These are phyloP conservation scores for Argyrosomus japonicus DNA, from an alignment of 2,113 vertebrate species.

Conservation along the genomic window DNA sequence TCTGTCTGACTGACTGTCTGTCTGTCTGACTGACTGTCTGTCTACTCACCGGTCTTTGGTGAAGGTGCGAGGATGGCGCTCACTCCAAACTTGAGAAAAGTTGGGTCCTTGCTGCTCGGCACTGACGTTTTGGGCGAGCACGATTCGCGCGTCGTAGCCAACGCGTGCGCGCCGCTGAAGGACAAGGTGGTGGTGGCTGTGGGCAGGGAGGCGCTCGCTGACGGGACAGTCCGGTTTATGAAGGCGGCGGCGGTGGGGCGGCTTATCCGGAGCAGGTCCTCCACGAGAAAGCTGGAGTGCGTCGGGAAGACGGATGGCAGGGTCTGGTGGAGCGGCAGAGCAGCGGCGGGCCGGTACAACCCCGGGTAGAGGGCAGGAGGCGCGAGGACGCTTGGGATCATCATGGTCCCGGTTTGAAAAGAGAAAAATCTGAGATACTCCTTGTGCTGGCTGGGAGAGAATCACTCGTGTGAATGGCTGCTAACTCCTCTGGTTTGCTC, in stretches of 20 bases:
- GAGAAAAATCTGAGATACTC: conserved; percentile 62
- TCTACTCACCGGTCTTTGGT: conserved; percentile 89
- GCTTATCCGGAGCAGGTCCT: conserved; percentile 95
- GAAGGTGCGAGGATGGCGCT: conserved; percentile 94
- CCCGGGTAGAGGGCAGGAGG: conserved; percentile 92
- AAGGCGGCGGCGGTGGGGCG: conserved; percentile 83
- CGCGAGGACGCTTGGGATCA: conserved; percentile 95
- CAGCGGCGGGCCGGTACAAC: conserved; percentile 90
- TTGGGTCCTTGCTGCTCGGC: conserved; percentile 83
- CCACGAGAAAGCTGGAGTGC: conserved; percentile 94
- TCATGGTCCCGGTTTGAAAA: conserved; percentile 85
- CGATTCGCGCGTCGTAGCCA: conserved; percentile 79
- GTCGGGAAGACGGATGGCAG: conserved; percentile 87
- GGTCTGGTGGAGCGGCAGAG: conserved; percentile 89
- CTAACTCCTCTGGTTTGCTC: conserved; percentile 72
- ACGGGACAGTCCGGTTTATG: conserved; percentile 82
- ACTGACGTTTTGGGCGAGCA: conserved; percentile 84
- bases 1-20: neutral
- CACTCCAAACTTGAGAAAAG: conserved; percentile 96
- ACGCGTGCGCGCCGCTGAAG: conserved; percentile 75
- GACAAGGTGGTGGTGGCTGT: conserved; percentile 77
- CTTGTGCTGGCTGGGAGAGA: conserved; percentile 62
- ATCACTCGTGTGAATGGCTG: conserved; percentile 66
- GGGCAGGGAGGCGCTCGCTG: conserved; percentile 82
- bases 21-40: neutral